Evolutionary conservation across 2,888 invertebrate genomes (phyloP).

Genomic region (Trachelus iudaicus): DNA sequence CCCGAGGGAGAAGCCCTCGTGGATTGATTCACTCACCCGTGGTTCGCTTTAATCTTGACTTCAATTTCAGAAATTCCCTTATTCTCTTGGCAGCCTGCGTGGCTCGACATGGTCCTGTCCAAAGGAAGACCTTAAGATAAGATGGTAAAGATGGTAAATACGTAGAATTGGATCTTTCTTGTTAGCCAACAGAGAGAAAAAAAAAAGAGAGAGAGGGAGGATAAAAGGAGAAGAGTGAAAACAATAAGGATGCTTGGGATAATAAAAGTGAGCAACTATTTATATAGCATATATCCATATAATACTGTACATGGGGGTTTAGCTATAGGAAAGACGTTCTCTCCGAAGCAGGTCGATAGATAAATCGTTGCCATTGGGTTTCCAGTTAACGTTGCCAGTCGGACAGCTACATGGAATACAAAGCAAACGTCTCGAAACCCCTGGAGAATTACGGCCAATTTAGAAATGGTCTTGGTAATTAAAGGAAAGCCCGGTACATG

Average conservation of each 20-base stretch:
- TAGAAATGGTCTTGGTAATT: conserved; percentile 53
- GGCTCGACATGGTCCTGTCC: neutral
- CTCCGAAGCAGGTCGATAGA: neutral
- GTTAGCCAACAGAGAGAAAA: neutral
- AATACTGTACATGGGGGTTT: neutral
- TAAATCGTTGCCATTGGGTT: neutral
- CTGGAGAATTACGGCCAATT: conserved; percentile 50
- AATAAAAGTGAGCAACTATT: conserved; percentile 31
- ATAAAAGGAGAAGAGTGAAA: conserved; percentile 15
- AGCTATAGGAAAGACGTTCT: neutral
- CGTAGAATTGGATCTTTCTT: neutral
- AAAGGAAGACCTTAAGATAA: neutral
- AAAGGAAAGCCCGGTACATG: conserved; percentile 35
- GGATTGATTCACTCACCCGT: conserved; percentile 23
- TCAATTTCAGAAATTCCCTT: conserved; percentile 14
- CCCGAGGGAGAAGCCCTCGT: conserved; percentile 16
- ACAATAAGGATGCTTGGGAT: conserved; percentile 26
- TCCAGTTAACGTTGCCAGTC: neutral
- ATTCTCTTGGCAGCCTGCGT: neutral
- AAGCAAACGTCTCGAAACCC: conserved; percentile 20
- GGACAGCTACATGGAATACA: conserved; percentile 11
- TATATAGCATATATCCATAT: neutral
- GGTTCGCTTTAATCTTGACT: conserved; percentile 21
- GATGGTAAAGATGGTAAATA: neutral
- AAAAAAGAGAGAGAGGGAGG: conserved; percentile 13